Conservation (phyloP, 2,888 invertebrate species). For the Noctua comes region DNA sequence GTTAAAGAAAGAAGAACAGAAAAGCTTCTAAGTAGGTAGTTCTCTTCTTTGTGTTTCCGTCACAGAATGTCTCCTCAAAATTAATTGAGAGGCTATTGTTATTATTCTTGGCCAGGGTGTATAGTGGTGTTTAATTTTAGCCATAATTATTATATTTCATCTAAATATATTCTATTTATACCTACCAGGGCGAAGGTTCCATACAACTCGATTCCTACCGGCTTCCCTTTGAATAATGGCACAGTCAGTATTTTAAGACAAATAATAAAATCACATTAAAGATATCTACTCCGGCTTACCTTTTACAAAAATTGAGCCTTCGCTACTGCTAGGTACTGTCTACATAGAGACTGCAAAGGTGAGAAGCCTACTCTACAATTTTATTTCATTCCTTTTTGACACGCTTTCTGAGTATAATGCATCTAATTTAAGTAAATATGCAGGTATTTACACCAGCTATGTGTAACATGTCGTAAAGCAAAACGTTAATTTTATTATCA, state of each 20-base stretch:
- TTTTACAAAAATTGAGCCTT: no score
- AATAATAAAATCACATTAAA: no score
- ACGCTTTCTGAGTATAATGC: slow-evolving; percentile 17
- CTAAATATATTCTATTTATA: not conserved
- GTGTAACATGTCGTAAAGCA: slow-evolving; percentile 59
- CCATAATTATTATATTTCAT: not conserved
- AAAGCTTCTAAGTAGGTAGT: not conserved
- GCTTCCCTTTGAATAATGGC: no score
- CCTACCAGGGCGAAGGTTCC: no score
- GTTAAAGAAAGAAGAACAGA: slow-evolving; percentile 5
- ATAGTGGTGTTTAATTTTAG: not conserved
- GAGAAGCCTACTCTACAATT: not conserved
- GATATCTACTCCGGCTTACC: no score
- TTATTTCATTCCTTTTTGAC: slow-evolving; percentile 19
- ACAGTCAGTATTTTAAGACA: no score
- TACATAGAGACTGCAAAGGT: not conserved
- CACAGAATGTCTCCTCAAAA: not conserved
- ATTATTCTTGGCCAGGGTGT: not conserved
- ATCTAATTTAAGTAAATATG: slow-evolving; percentile 31
- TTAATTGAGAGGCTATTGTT: not conserved
- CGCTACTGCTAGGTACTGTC: no score
- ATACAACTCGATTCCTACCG: no score
- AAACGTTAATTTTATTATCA: slow-evolving; percentile 68
- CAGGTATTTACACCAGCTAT: slow-evolving; percentile 35
- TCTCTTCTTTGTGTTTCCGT: not conserved